phyloP scores from a whole-genome alignment of 2,888 invertebrate species.

The Scaptomyza parva region DNA sequence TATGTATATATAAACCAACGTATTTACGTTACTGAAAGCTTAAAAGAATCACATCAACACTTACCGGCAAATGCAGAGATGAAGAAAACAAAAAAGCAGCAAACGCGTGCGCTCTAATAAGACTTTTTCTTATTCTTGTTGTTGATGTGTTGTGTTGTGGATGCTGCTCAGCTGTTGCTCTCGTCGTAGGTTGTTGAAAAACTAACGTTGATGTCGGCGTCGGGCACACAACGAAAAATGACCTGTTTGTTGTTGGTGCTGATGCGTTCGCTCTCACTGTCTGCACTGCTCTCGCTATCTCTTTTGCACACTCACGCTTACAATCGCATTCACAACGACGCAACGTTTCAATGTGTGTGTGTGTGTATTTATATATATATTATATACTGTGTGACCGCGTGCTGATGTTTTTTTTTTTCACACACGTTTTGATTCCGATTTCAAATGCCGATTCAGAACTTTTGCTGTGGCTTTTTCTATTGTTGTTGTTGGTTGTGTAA shows the following conservation, averaged over 20 bases:
- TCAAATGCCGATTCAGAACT: constrained; percentile 47
- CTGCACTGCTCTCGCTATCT: constrained; percentile 29
- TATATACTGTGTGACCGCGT: constrained; percentile 52
- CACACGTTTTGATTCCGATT: constrained; percentile 54
- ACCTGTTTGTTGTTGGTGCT: constrained; percentile 54
- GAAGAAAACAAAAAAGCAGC: constrained; percentile 12
- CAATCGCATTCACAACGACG: constrained; percentile 1
- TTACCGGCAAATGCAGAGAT: constrained; percentile 47
- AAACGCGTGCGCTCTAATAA: constrained; percentile 29
- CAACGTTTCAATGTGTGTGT: constrained; percentile 4
- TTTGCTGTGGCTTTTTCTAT: constrained; percentile 14
- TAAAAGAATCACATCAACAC: constrained; percentile 14
- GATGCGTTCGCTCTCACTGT: constrained; percentile 37
- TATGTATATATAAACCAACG: too few relatives aligned
- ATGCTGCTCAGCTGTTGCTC: constrained; percentile 41
- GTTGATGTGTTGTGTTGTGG: constrained; percentile 9
- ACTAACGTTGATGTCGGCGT: constrained; percentile 4
- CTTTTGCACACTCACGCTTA: constrained; percentile 17
- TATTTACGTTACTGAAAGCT: too few relatives aligned
- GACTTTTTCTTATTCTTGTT: constrained; percentile 10
- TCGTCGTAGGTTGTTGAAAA: constrained; percentile 1
- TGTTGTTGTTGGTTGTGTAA: constrained; percentile 54
- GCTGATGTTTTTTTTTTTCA: constrained; percentile 44
- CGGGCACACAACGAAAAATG: constrained; percentile 28
- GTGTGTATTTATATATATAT: constrained; percentile 14